Percentiles rank a stretch among this genome's conserved stretches.
These are phyloP conservation scores for Hephaestus fuliginosus DNA, from an alignment of 2,797 vertebrate genomes.

Conservation along the genomic window DNA sequence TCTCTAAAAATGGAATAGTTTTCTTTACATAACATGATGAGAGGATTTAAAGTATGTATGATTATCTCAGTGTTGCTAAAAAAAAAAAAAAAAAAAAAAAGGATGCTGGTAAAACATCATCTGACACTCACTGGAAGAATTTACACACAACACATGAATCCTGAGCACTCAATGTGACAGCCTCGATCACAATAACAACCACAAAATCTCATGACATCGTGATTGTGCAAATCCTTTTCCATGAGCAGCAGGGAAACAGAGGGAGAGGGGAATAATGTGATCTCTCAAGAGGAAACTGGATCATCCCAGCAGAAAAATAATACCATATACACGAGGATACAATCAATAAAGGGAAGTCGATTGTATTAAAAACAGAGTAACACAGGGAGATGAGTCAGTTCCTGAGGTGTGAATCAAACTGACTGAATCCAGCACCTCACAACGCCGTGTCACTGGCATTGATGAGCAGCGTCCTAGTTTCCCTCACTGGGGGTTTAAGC, in stretches of 20 bases:
- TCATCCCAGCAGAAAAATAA: neutral
- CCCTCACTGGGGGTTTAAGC: constrained; percentile 38
- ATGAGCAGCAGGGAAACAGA: constrained; percentile 3
- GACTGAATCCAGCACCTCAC: neutral
- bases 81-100: too few relatives aligned
- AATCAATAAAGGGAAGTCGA: neutral
- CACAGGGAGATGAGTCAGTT: neutral
- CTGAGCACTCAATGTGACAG: neutral
- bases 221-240: constrained; percentile 14
- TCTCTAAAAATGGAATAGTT: too few relatives aligned
- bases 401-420: constrained; percentile 5
- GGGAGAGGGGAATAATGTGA: constrained; percentile 1
- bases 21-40: neutral
- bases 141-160: neutral
- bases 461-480: constrained; percentile 50
- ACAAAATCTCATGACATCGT: neutral
- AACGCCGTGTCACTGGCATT: neutral
- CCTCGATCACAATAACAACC: neutral
- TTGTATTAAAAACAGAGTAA: neutral
- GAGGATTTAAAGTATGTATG: neutral
- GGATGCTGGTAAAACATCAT: neutral
- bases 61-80: neutral
- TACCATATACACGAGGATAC: neutral
- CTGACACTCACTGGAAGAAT: neutral
- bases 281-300: neutral